Conservation (phyloP, 2,888 invertebrate species). For the Patella ulyssiponensis region DNA sequence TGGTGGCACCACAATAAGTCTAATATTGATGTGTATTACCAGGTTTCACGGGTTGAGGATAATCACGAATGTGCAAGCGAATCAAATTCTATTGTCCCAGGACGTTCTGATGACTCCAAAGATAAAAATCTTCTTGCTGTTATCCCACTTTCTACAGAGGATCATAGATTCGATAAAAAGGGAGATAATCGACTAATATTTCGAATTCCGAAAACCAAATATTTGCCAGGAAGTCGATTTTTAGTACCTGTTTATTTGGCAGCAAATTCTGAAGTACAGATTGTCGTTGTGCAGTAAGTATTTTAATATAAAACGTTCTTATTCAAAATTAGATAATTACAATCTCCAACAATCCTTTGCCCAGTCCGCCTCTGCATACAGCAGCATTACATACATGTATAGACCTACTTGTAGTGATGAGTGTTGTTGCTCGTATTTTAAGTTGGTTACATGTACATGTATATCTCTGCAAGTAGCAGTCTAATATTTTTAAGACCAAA, state of each 20-base stretch:
- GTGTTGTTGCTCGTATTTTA: no score
- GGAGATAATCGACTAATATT: constrained; percentile 88
- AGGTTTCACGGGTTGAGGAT: constrained; percentile 78
- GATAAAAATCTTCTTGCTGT: constrained; percentile 49
- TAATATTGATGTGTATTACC: constrained; percentile 86
- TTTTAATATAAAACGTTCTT: not conserved
- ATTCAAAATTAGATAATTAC: not conserved
- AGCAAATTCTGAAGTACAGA: constrained; percentile 75
- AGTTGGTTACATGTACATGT: no score
- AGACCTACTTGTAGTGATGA: no score
- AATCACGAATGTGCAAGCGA: constrained; percentile 64
- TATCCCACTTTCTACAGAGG: constrained; percentile 45
- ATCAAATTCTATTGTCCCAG: constrained; percentile 59
- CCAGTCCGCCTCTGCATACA: no score
- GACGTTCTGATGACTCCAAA: constrained; percentile 37
- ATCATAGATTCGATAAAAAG: constrained; percentile 81
- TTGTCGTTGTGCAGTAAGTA: constrained; percentile 87
- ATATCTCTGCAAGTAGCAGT: no score
- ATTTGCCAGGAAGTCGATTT: constrained; percentile 90
- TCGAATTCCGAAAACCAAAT: constrained; percentile 87
- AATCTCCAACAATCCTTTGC: no score
- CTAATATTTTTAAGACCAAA: no score
- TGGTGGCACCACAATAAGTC: constrained; percentile 81
- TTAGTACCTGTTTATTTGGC: constrained; percentile 90
- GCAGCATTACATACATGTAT: no score